Base-by-base conservation (phyloP, 2,888 invertebrate species). In the Sesia bembeciformis region DNA sequence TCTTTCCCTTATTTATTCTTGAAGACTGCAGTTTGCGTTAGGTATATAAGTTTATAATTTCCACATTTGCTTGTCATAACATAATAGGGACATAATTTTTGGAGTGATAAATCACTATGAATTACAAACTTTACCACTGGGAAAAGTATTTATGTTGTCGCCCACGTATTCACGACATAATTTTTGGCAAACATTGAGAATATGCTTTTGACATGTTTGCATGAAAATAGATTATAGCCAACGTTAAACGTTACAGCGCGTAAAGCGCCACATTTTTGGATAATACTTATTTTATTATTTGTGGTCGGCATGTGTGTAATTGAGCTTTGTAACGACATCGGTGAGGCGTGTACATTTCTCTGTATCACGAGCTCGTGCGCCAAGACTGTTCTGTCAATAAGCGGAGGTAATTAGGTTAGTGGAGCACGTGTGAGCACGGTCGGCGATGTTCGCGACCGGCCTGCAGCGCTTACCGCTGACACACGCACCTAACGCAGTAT, bases 351-450 rank as follows among this genome's bases (percentile, higher is more conserved):
- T 63, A 68, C 70, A 72, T 74, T 75, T 80, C 74, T 77, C 74
- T 70, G 68, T 70, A 65, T 64, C 61, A 62, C 67, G 75, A 77
- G 81, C 72, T 73, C 68, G 62, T 68, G 70, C 73, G 86, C 84
- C 87, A 85, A 87, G 81, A 84, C 79, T 78, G 72, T 76, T 85
- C 84, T 84, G 87, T 84, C 85, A 86, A 82, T 85, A 81, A 78
- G 81, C 71, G 71, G 70, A 71, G 76, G 78, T 81, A 89, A 87
- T 81, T 81, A 74, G 89, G 89, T 87, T 72, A 89, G 81, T 87
- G 70, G 89, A 81, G 71, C 86, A 74, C 71, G 73, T 72, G 74
- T 70, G 78, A 74, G 67, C 72, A 68, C 66, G 67, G 74, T 71
- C 67, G 66, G 60, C 64, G 62, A 58, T 39, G 53, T 49, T 40